Evolutionary conservation across 2,888 invertebrate genomes (phyloP), one percentile per base, ranked within the genome.

Genomic region (Chromoteleia sp.): DNA sequence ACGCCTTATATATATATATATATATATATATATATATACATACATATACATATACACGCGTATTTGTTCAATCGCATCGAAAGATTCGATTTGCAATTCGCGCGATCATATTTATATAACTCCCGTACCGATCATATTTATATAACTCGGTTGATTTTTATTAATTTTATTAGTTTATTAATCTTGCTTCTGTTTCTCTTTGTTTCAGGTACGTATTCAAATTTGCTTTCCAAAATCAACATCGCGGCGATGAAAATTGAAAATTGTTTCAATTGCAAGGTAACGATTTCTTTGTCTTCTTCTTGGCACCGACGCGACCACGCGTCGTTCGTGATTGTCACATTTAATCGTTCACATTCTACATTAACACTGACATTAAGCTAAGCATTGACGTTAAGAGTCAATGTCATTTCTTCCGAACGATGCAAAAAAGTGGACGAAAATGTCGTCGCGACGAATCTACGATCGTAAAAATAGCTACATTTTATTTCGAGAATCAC

Each of bases 131-230:
- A 12, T 30, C 41, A 33, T 17, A n/a, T 52, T 63, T 10, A 45
- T 36, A n/a, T 54, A 43, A 54, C 39, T 33, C 29, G 33, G 21
- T 7, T 29, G 17, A 8, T 63, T 54, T 67, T 52, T 54, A 45
- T 43, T 74, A 12, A 52, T 48, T 0, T 36, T 33, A 61, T n/a
- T 0, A n/a, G 19, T 30, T 39, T 14, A 21, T 25, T 36, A 39
- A 58, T 36, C 25, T 33, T 25, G 10, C 4, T 19, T 19, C 17
- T 50, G 25, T 25, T 84, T 19, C 86, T 76, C 17, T 85, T 25
- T 88, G 88, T 89, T 87, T 10, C 85, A 88, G 87, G 87, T 89
- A 87, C 52, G 88, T 89, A 88, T 81, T 8, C 1, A 54, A 29
- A 30, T 6, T 25, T 33, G 8, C 3, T 36, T 17, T 54, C 15